Evolutionary conservation across 2,888 invertebrate genomes (phyloP), one percentile per base, ranked within the genome.

Genomic region (Spodoptera picta): DNA sequence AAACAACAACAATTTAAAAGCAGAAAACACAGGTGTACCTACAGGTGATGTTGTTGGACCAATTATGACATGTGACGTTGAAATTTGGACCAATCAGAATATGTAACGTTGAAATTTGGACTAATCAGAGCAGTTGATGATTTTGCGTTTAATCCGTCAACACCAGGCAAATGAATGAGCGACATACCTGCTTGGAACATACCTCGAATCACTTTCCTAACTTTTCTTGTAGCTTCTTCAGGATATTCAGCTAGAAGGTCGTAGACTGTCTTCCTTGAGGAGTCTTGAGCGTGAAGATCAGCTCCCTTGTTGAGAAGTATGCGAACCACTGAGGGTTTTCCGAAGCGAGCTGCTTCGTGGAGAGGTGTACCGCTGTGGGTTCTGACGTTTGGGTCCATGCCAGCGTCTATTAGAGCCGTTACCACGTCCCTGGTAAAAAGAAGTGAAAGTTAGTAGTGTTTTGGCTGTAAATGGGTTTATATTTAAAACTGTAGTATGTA

Each of bases 261-360:
- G 81, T 98, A 95, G 2, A 98, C 98, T 6, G 98, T 99, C 87
- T 97, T 97, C 63, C 97, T 97, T 72, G 96, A 96, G 9, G 96
- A 95, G 87, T 99, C 98, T 27, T 96, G 96, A 49, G 98, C 97
- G 68, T 96, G 96, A 47, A 98, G 95, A 88, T 98, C 97, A 23
- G 98, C 97, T 1, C 98, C 98, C 77, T 96, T 96, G 69, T 97
- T 97, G 14, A 99, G 93, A 43, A 99, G 95, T 0, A 97, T 96
- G 58, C 97, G 95, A 24, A 98, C 98, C 19, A 98, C 98, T 64
- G 98, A 97, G 76, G 97, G 96, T 90, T 98, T 98, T 19, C 98
- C 98, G 88, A 97, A 98, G 27, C 98, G 95, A 0, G 98, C 98
- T 0, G 99, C 99, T 88, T 99, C 98, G 93, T 99, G 99, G 69